Evolutionary conservation across 2,888 invertebrate species (phyloP), one percentile per base, ranked within the genome.

Genomic region (Cabera pusaria): DNA sequence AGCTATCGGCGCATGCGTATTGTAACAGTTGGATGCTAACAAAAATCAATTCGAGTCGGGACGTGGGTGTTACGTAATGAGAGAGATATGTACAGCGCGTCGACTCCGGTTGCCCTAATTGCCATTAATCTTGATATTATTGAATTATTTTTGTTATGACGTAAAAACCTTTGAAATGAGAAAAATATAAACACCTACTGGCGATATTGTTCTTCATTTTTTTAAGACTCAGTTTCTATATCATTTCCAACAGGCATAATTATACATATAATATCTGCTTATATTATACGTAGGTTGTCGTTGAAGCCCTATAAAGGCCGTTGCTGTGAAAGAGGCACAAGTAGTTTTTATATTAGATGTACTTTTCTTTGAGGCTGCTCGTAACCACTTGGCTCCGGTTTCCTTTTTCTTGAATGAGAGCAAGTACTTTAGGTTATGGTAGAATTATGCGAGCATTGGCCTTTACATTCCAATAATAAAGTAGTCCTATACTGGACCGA

Each of bases 51-150:
- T 75, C 79, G 51, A 59, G 59, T 62, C 59, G 65, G 71, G 72
- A 73, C 74, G 86, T 85, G 80, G 83, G 84, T 60, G 86, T 87
- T 88, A 87, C 77, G 82, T 87, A 87, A 88, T 74, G 67, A 67
- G 53, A 44, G 38, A 68, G 72, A 76, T 72, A 77, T 71, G 72
- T 64, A 69, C 60, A 64, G 63, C 66, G 68, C 58, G 63, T 56
- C 68, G 70, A 63, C 65, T 65, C 52, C 72, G 62, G 64, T 67
- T 60, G 62, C 55, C 56, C 56, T 81, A 76, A 84, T 81, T 77
- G 64, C 52, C 59, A 64, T 65, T 69, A 49, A 52, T 52, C 52
- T 44, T 35, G 37, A 37, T 38, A 32, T 35, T 36, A 46, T 40
- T 40, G 25, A 35, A 27, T 22, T 35, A 26, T 22, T 34, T 21